These are phyloP conservation scores for Ips nitidus DNA, from an alignment of 1,140 invertebrate species.

Conservation along the genomic window DNA sequence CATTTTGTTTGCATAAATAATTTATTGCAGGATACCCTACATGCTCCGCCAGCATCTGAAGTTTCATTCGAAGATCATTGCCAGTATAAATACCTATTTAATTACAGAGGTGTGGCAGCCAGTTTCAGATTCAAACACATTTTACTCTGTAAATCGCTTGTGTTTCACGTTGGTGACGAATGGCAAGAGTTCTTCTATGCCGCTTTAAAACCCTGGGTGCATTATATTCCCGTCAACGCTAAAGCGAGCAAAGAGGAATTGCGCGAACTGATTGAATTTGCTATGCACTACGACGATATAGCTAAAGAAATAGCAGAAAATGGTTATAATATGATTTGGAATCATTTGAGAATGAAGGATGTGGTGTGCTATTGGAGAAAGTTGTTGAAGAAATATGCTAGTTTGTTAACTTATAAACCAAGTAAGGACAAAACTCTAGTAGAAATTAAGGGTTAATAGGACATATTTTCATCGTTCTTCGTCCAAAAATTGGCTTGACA, in stretches of 20 bases:
- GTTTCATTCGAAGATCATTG: conserved; percentile 91
- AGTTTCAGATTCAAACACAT: conserved; percentile 97
- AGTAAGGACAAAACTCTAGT: conserved; percentile 60
- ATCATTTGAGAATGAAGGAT: conserved; percentile 82
- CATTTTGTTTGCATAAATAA: too few species aligned
- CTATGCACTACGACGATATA: conserved; percentile 72
- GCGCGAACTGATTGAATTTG: conserved; percentile 74
- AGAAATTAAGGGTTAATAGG: conserved; percentile 46
- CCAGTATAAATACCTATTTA: conserved; percentile 92
- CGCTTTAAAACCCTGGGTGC: conserved; percentile 90
- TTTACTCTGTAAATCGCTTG: conserved; percentile 90
- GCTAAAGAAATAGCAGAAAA: conserved; percentile 79
- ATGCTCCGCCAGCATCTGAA: conserved; percentile 79
- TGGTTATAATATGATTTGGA: conserved; percentile 80
- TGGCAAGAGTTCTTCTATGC: conserved; percentile 97
- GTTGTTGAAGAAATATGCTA: conserved; percentile 75
- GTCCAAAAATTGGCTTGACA: too few species aligned
- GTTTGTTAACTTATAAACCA: conserved; percentile 73
- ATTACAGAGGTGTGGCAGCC: conserved; percentile 94
- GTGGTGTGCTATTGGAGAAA: conserved; percentile 86
- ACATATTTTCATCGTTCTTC: too few species aligned
- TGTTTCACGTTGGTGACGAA: conserved; percentile 93
- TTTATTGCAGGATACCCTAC: conserved; percentile 76
- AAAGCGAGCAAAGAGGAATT: conserved; percentile 69
- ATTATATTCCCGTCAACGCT: conserved; percentile 87